phyloP scores from a whole-genome alignment of 23 tunicate species.

The Trididemnum nubilum region DNA sequence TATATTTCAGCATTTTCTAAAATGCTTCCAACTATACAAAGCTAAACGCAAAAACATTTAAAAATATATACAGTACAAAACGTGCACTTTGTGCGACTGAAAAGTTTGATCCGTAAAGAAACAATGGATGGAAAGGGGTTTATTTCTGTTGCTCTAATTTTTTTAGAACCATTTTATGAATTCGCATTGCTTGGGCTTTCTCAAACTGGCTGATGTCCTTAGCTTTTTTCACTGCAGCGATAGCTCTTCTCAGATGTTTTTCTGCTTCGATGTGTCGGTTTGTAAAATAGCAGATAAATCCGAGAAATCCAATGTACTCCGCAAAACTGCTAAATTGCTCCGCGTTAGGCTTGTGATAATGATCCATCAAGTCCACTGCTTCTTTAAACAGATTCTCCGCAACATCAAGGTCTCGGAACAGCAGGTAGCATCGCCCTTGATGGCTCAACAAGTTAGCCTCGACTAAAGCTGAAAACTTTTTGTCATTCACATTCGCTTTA shows the following conservation, averaged over 20 bases:
- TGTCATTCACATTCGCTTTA: not conserved
- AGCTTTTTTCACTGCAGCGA: not conserved
- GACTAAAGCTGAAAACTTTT: not conserved
- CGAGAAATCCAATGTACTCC: not conserved
- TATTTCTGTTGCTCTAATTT: too few species aligned
- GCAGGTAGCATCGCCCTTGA: not conserved
- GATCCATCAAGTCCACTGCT: not conserved
- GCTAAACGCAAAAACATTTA: too few species aligned
- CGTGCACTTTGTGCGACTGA: too few species aligned
- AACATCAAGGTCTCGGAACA: not conserved
- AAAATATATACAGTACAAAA: too few species aligned
- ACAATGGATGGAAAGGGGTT: too few species aligned
- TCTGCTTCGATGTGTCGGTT: not conserved
- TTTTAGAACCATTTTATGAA: too few species aligned
- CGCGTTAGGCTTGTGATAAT: not conserved
- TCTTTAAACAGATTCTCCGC: not conserved
- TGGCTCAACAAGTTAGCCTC: not conserved
- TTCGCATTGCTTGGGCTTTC: too few species aligned
- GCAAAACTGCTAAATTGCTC: not conserved
- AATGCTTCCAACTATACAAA: too few species aligned
- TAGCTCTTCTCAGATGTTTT: not conserved
- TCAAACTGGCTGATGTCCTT: too few species aligned
- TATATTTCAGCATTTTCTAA: too few species aligned
- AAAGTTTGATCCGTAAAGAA: too few species aligned
- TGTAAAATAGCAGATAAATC: not conserved